Percentiles rank a stretch among this genome's conserved stretches.
These are phyloP conservation scores for Intellagama lesueurii DNA, from an alignment of 2,797 vertebrate species.

Conservation along the genomic window DNA sequence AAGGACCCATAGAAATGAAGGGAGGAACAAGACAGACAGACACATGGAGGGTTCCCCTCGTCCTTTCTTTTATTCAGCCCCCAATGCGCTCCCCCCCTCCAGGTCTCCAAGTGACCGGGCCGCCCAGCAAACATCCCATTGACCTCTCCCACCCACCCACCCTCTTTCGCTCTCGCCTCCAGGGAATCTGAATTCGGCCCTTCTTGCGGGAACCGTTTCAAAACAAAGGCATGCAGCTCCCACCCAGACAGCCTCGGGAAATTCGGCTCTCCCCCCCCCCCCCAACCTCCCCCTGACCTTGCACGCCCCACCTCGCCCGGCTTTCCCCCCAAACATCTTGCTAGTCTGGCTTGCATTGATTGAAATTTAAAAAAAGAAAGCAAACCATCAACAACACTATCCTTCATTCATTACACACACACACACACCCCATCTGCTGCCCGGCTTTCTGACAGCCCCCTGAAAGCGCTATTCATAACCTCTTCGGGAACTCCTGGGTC, in stretches of 20 bases:
- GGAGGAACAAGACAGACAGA: too few species aligned
- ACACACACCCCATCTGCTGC: slow-evolving; percentile 37
- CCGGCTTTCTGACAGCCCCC: slow-evolving; percentile 51
- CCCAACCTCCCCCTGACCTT: not conserved
- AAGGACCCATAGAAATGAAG: too few species aligned
- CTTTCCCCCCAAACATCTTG: not conserved
- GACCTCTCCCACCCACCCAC: not conserved
- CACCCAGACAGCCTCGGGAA: slow-evolving; percentile 51
- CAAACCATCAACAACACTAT: slow-evolving; percentile 49
- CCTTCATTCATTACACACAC: slow-evolving; percentile 57
- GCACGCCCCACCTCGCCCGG: not conserved
- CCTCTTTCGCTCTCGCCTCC: too few species aligned
- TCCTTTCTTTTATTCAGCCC: not conserved
- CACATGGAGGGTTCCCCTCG: too few species aligned
- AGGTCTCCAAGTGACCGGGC: not conserved
- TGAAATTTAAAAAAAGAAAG: too few species aligned
- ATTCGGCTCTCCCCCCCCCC: slow-evolving; percentile 12
- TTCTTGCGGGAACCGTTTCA: slow-evolving; percentile 61
- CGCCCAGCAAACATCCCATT: not conserved
- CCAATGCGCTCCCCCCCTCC: not conserved
- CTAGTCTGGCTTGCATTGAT: not conserved
- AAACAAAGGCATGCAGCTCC: slow-evolving; percentile 52
- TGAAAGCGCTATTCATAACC: slow-evolving; percentile 75
- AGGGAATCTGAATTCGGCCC: slow-evolving; percentile 58
- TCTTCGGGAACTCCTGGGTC: slow-evolving; percentile 58